Percentiles rank a stretch among this genome's conserved stretches.
Conservation (phyloP, 1,140 invertebrate genomes). For the Lepidurus arcticus region DNA sequence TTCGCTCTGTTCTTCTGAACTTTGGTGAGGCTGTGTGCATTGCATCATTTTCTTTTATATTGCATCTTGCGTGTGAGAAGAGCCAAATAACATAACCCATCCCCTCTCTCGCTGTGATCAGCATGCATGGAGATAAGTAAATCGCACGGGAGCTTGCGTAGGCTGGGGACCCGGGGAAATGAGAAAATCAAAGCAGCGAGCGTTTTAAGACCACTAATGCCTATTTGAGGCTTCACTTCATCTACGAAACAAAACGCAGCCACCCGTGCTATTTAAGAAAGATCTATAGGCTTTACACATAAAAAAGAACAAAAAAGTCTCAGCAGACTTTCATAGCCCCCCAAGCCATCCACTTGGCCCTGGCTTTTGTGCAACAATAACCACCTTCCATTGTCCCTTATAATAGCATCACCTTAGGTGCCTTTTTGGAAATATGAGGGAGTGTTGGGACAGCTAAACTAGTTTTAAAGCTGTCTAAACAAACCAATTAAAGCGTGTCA, state of each 20-base stretch:
- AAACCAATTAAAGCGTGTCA: too few species aligned
- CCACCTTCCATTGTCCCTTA: too few species aligned
- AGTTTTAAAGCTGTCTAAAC: too few species aligned
- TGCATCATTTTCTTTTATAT: constrained; percentile 7
- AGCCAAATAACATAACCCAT: not conserved
- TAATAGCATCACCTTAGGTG: too few species aligned
- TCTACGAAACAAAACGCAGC: not conserved
- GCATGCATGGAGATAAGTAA: not conserved
- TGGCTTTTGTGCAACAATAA: too few species aligned
- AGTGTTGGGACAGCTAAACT: too few species aligned
- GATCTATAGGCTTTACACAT: not conserved
- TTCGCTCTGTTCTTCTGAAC: not conserved
- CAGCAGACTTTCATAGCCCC: too few species aligned
- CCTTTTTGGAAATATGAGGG: too few species aligned
- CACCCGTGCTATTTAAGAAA: not conserved
- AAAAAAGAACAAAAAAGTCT: not conserved
- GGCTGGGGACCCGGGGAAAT: not conserved
- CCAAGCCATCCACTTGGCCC: too few species aligned
- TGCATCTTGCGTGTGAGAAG: not conserved
- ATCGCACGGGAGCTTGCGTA: not conserved
- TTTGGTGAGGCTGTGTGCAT: not conserved
- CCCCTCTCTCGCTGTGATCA: not conserved
- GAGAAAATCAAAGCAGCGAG: not conserved
- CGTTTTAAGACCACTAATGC: not conserved
- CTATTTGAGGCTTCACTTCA: not conserved